These are phyloP conservation scores for Pseudomyrmex sp. DNA, from an alignment of 1,140 invertebrate species.

Conservation along the genomic window DNA sequence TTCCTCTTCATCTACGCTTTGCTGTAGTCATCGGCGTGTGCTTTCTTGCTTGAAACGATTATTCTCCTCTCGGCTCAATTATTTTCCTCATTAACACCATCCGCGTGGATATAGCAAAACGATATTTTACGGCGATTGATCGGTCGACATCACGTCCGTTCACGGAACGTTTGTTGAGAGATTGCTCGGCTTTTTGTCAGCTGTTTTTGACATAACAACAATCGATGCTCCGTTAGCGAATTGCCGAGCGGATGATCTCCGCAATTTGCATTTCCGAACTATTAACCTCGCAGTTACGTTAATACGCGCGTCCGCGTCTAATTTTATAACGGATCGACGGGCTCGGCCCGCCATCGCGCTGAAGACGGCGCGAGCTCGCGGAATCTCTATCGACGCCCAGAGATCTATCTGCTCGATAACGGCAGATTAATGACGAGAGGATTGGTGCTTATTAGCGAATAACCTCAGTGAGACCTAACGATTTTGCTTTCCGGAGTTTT, in stretches of 20 bases:
- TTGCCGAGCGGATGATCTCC: slow-evolving; percentile 4
- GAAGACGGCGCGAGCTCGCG: slow-evolving; percentile 33
- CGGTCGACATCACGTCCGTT: slow-evolving; percentile 4
- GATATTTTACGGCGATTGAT: slow-evolving; percentile 48
- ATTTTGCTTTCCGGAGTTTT: slow-evolving; percentile 43
- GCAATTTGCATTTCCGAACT: slow-evolving; percentile 55
- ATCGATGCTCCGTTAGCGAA: slow-evolving; percentile 44
- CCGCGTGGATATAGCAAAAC: slow-evolving; percentile 24
- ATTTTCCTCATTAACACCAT: slow-evolving; percentile 68
- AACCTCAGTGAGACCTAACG: not conserved
- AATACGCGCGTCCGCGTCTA: slow-evolving; percentile 55
- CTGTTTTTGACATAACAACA: not conserved
- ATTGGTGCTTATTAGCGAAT: slow-evolving; percentile 21
- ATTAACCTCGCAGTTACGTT: slow-evolving; percentile 59
- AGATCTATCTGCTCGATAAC: slow-evolving; percentile 74
- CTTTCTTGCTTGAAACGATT: slow-evolving; percentile 29
- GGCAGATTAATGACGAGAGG: slow-evolving; percentile 71
- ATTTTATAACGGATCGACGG: slow-evolving; percentile 61
- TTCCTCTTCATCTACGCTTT: slow-evolving; percentile 30
- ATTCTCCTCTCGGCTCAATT: slow-evolving; percentile 50
- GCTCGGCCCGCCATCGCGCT: slow-evolving; percentile 11
- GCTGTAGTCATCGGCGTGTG: slow-evolving; percentile 22
- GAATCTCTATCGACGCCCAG: slow-evolving; percentile 71
- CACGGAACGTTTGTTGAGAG: not conserved
- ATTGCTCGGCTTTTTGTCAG: not conserved